Conservation (phyloP, 2,797 vertebrate species). For the Hafferia zeledoni region DNA sequence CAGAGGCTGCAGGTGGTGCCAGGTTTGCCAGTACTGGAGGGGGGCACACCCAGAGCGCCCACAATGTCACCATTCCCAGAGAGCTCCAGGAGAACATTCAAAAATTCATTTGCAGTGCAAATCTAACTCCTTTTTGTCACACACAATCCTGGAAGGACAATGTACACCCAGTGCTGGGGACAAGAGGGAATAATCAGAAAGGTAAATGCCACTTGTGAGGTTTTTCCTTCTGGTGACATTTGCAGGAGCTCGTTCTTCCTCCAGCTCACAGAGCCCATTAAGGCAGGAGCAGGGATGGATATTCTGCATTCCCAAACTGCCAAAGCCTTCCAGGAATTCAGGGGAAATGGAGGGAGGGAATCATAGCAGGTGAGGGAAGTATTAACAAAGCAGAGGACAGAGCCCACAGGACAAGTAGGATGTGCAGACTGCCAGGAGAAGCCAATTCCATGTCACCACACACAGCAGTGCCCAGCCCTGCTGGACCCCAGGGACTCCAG, state of each 20-base stretch:
- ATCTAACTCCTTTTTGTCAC: background rate
- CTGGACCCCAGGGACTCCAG: background rate
- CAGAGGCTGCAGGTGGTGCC: background rate
- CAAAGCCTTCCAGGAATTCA: background rate
- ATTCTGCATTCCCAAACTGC: background rate
- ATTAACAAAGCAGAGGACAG: fast-evolving
- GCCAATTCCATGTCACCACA: fast-evolving
- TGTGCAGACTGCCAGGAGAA: background rate
- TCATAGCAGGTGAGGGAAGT: background rate
- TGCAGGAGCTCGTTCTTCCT: background rate
- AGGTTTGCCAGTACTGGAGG: background rate
- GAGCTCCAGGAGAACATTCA: fast-evolving
- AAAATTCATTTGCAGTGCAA: background rate
- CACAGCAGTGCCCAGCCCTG: background rate
- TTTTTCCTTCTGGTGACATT: background rate
- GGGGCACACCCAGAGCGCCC: fast-evolving
- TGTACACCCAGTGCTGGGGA: fast-evolving
- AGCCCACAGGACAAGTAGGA: background rate
- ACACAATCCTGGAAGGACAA: background rate
- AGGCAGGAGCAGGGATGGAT: background rate
- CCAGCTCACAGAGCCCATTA: fast-evolving
- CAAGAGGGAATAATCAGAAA: background rate
- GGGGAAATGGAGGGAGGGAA: fast-evolving
- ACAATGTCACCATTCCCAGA: fast-evolving
- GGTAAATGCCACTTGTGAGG: constrained; percentile 23